These are phyloP conservation scores for Sebastes itinus DNA, from an alignment of 2,797 vertebrate species.

Conservation along the genomic window DNA sequence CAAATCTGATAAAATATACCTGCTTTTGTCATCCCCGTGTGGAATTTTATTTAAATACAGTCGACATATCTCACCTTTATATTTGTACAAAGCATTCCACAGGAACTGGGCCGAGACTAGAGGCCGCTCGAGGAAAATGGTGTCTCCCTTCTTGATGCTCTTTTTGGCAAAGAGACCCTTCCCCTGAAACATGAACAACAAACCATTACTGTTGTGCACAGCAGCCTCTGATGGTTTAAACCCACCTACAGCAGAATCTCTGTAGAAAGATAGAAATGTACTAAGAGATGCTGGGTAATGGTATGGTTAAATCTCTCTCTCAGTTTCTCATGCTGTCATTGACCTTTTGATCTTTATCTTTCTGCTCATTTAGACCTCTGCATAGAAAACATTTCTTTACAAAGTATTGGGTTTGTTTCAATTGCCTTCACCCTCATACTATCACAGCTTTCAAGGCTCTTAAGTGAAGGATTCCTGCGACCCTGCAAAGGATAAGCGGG, in stretches of 20 bases:
- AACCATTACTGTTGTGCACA: not conserved
- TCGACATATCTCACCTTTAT: slow-evolving; percentile 86
- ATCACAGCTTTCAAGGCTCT: not conserved
- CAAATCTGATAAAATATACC: not conserved
- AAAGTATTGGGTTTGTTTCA: not conserved
- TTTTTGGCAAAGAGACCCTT: slow-evolving; percentile 93
- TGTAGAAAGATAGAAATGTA: not conserved
- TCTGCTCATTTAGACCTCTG: not conserved
- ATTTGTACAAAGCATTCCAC: slow-evolving; percentile 95
- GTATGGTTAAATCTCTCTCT: not conserved
- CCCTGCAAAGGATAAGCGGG: not conserved
- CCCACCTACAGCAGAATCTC: not conserved
- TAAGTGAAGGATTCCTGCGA: not conserved
- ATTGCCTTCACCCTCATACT: not conserved
- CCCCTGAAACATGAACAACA: slow-evolving; percentile 81
- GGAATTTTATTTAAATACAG: not conserved
- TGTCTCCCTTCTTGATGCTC: slow-evolving; percentile 89
- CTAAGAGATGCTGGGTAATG: not conserved
- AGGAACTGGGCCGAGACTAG: slow-evolving; percentile 94
- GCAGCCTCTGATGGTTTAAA: not conserved
- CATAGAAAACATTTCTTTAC: not conserved
- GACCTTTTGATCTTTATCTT: not conserved
- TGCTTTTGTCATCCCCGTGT: not conserved
- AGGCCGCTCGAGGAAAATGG: slow-evolving; percentile 89
- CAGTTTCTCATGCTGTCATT: not conserved